Base-by-base conservation (phyloP, 2,113 vertebrate species). In the Hiodon alosoides region DNA sequence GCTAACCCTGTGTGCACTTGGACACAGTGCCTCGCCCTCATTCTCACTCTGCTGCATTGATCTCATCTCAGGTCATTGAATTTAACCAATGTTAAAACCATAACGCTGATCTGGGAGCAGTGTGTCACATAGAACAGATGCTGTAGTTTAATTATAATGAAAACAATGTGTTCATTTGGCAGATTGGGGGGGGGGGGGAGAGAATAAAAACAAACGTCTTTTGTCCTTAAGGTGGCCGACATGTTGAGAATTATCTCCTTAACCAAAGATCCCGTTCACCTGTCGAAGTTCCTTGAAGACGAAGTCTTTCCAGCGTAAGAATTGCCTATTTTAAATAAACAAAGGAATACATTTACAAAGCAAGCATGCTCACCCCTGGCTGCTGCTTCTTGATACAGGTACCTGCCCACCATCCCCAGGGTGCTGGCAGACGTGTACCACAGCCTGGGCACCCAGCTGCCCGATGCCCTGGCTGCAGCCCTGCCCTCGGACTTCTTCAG, bases 401-500 rank as follows among this genome's bases (percentile, higher is more conserved):
- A 95, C 60, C 83, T 94, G 68, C 82, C 85, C 5, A 79, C 88
- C 10, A 86, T 96, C 73, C 96, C 97, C 0, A 91, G 88, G 84
- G 91, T 84, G 0, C 91, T 99, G 7, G 96, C 93, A 65, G 90
- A 90, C 4, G 86, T 98, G 72, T 98, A 98, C 69, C 87, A 95
- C 50, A 90, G 91, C 78, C 90, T 99, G 0, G 97, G 96, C 16
- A 94, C 90, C 3, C 90, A 90, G 86, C 89, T 97, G 73, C 97
- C 97, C 0, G 87, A 89, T 0, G 93, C 88, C 47, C 86, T 99
- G 78, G 81, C 90, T n/a, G 87, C 87, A 2, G 86, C 92, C 72
- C 91, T 99, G 75, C 97, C 97, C 17, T 69, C 90, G 16, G 95
- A 96, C 76, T 95, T 98, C 86, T 95, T 98, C 83, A 96, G 95